phyloP scores from a whole-genome alignment of 2,797 vertebrate genomes.

The Danio choprae region DNA sequence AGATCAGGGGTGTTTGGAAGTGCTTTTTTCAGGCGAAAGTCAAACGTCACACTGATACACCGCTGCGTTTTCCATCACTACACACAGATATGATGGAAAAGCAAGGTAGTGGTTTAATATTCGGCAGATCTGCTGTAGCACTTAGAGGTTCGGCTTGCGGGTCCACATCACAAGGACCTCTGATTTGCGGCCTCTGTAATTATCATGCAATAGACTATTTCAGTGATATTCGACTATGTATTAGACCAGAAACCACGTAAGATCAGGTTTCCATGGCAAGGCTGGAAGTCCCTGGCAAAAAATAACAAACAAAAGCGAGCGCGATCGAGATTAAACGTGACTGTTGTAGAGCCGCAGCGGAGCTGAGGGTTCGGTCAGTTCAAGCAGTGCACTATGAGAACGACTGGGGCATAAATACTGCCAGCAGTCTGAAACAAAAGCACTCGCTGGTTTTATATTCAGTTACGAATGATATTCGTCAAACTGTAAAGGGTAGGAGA shows the following conservation, averaged over 20 bases:
- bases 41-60: slow-evolving; percentile 60
- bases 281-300: slow-evolving; percentile 73
- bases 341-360: slow-evolving; percentile 39
- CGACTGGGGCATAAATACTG: slow-evolving; percentile 46
- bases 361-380: slow-evolving; percentile 24
- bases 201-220: slow-evolving; percentile 77
- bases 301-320: slow-evolving; percentile 78
- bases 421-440: slow-evolving; percentile 37
- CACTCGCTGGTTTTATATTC: slow-evolving; percentile 22
- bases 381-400: slow-evolving; percentile 23
- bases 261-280: slow-evolving; percentile 78
- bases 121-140: slow-evolving; percentile 76
- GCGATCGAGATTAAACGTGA: slow-evolving; percentile 67
- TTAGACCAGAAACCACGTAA: slow-evolving; percentile 75
- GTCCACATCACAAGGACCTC: slow-evolving; percentile 82
- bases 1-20: slow-evolving; percentile 14
- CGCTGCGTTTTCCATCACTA: slow-evolving; percentile 76
- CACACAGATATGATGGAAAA: slow-evolving; percentile 78
- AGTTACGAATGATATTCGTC: slow-evolving; percentile 4
- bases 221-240: slow-evolving; percentile 78
- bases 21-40: slow-evolving; percentile 18
- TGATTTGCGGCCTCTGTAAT: slow-evolving; percentile 79
- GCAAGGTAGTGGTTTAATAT: slow-evolving; percentile 73
- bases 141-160: slow-evolving; percentile 73
- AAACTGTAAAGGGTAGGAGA: neutral